Base-by-base conservation (phyloP, 2,113 vertebrate species). In the Ariopsis seemanni region DNA sequence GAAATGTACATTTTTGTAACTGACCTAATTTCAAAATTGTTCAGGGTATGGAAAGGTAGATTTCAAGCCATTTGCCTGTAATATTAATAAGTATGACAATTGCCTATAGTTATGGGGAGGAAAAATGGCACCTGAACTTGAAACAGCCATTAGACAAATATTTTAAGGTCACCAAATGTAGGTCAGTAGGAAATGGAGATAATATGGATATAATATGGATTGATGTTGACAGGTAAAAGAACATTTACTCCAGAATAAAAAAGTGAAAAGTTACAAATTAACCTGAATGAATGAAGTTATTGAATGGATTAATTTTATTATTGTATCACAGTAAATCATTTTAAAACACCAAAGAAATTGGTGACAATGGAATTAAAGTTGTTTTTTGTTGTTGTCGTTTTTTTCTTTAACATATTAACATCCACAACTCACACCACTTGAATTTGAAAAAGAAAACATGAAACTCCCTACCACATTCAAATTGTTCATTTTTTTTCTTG, bases 91-190 rank as follows among this genome's bases (percentile, higher is more conserved):
- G 52, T 55, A 57, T 55, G 77, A 79, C 77, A 57, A 57, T 30
- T 57, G 50, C 52, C 77, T 79, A 57, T 57, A 80, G 77, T 27
- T 80, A 57, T 9, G 3, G 25, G 15, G 27, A 3, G 48, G 34
- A 6, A 7, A 34, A 80, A 27, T 80, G 77, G 27, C 53, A 80
- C n/a, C 77, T 80, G 53, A 15, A 79, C 53, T 79, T 79, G 25
- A 80, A 80, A 17, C 53, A 80, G 20, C 77, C 20, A 77, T 77
- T 53, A 57, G n/a, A 80, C 57, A 80, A 80, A 57, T 30, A 79
- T 57, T 80, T 18, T 30, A 58, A 79, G n/a, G 52, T 79, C 52
- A 80, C n/a, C n/a, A 80, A 30, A 80, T 27, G n/a, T 57, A 57
- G n/a, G n/a, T 58, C 27, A 17, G 7, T 30, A 79, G 14, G n/a